Base-by-base conservation (phyloP, 1,140 invertebrate species). In the Caerostris darwini region DNA sequence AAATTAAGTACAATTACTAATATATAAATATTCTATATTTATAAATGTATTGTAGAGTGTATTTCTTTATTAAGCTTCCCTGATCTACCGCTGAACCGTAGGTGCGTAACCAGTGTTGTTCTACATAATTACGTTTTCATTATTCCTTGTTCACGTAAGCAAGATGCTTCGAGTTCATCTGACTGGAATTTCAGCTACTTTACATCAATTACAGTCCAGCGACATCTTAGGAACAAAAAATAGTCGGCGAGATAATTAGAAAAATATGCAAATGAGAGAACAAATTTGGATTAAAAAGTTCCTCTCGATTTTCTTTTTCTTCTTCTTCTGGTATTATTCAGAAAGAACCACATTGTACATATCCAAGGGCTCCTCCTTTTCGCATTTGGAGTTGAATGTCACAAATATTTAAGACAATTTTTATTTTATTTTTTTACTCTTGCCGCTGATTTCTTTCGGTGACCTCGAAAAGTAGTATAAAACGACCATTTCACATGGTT, bases 401-500 rank as follows among this genome's bases (percentile, higher is more conserved):
- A 12, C n/a, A 83, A 56, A 83, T 83, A 83, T 56, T 58, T 58
- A 83, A 83, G 69, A 7, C 69, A 50, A 50, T 77, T 77, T 69
- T 77, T 77, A n/a, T 77, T 77, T n/a, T n/a, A n/a, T n/a, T n/a
- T n/a, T 81, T 81, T 34, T 50, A 5, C 34, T 81, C 50, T 81
- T 19, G n/a, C 34, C 57, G 5, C 12, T 53, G 19, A 67, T 88
- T 67, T 88, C 61, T 67, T 88, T 67, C 57, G 67, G 34, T 61
- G 61, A 64, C 86, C 86, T 67, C 86, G 86, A 64, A 88, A 88
- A 67, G 50, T 64, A 88, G 59, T 88, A 88, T 88, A 61, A 88
- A 88, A 88, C 86, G 58, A 88, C 59, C 86, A 88, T 88, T 88
- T 88, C 61, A 88, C 86, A 88, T 88, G 86, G 58, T 88, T 88